A percentile compares a stretch with the other conserved stretches of the same genome.
Conservation (phyloP, 2,797 vertebrate genomes). For the Takifugu rubripes region DNA sequence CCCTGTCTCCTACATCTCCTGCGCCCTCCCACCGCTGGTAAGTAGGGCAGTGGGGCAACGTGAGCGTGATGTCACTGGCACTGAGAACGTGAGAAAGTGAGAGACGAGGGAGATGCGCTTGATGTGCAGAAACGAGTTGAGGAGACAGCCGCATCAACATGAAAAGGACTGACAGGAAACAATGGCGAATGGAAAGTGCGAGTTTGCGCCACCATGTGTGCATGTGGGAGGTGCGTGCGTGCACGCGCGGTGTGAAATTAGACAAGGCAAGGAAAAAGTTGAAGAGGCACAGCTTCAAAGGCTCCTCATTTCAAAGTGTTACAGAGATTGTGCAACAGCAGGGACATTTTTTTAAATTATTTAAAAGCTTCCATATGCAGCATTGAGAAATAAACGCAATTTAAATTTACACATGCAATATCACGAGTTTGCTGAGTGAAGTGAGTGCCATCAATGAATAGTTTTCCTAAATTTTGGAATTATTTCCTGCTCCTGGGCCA, state of each 20-base stretch:
- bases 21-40: slow-evolving; percentile 63
- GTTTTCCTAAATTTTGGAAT: not conserved
- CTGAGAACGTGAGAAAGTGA: slow-evolving; percentile 54
- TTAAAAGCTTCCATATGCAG: not conserved
- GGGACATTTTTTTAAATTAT: slow-evolving; percentile 1
- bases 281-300: slow-evolving; percentile 30
- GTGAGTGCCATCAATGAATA: slow-evolving; percentile 2
- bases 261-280: slow-evolving; percentile 15
- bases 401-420: slow-evolving; percentile 4
- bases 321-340: not conserved
- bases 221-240: not conserved
- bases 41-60: slow-evolving; percentile 81
- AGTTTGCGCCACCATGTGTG: not conserved
- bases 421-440: slow-evolving; percentile 6
- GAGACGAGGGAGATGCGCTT: slow-evolving; percentile 46
- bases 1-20: slow-evolving; percentile 55
- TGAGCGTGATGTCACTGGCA: slow-evolving; percentile 69
- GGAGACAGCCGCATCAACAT: slow-evolving; percentile 35
- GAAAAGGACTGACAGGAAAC: slow-evolving; percentile 27
- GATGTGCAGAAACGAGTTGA: slow-evolving; percentile 20
- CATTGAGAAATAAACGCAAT: slow-evolving; percentile 3
- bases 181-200: slow-evolving; percentile 14
- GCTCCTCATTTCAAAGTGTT: slow-evolving; percentile 8
- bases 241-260: slow-evolving; percentile 3
- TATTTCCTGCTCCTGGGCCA: slow-evolving; percentile 15